Percentiles rank a stretch among this genome's conserved stretches.
phyloP scores from a whole-genome alignment of 1,140 invertebrate species.

The Eufriesea mexicana region DNA sequence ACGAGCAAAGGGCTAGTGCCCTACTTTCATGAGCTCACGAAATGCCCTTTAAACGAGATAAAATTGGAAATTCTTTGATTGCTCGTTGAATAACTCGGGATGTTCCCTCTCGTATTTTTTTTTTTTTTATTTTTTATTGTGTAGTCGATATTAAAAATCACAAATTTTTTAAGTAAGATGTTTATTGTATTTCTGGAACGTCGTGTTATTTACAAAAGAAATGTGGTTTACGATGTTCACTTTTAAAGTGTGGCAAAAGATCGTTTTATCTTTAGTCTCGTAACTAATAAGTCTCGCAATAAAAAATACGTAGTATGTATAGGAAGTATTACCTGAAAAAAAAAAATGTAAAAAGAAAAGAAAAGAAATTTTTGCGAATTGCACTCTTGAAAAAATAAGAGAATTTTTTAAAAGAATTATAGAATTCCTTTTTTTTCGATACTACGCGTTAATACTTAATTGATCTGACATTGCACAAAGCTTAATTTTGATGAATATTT shows the following conservation, averaged over 20 bases:
- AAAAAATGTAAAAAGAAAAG: constrained; percentile 39
- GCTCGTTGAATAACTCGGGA: neutral
- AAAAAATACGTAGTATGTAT: constrained; percentile 57
- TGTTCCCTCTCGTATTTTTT: too few relatives aligned
- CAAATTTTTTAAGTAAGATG: constrained; percentile 41
- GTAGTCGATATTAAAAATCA: constrained; percentile 17
- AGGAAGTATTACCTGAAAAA: constrained; percentile 32
- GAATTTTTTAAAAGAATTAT: neutral
- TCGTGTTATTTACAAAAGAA: constrained; percentile 66
- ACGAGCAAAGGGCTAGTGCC: constrained; percentile 29
- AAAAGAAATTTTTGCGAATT: constrained; percentile 12
- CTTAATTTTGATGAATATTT: constrained; percentile 35
- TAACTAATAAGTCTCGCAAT: constrained; percentile 55
- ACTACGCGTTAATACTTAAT: neutral
- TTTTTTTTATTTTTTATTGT: neutral
- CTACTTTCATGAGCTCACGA: constrained; percentile 49
- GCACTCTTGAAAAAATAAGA: constrained; percentile 22
- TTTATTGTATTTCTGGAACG: constrained; percentile 63
- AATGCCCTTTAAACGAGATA: constrained; percentile 5
- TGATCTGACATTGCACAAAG: constrained; percentile 34
- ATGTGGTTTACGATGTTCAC: constrained; percentile 37
- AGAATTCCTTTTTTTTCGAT: neutral
- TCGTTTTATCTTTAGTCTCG: constrained; percentile 30
- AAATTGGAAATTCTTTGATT: neutral
- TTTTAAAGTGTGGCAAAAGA: constrained; percentile 53